Base-by-base conservation (phyloP, 1,140 invertebrate species). In the Conopomorpha cramerella region DNA sequence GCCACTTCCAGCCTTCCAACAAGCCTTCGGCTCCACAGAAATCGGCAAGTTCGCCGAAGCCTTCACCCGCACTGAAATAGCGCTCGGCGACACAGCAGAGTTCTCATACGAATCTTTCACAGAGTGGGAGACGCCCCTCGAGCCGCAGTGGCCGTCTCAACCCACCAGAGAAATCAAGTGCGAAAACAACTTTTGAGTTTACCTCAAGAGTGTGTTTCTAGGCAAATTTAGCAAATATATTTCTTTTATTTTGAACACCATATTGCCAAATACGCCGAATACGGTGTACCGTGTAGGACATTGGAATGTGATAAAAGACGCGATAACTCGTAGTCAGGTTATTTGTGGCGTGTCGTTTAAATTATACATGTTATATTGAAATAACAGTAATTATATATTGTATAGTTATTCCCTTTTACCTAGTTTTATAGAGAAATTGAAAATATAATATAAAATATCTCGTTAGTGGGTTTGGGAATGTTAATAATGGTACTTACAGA, bases 21-120 rank as follows among this genome's bases (percentile, higher is more conserved):
- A 89, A 56, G 86, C 88, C 0, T 90, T 90, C 50, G 88, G 87
- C 10, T 88, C 86, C 1, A 89, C 87, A 15, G 88, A 89, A 60
- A 89, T 89, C 35, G 88, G 87, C 15, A 82, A 84, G 36, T 90
- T 89, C 46, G 81, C 81, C 3, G 81, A 82, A 42, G 79, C 78
- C 8, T 83, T 83, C 45, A 74, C 63, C 37, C 65, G 70, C n/a
- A 53, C 66, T 3, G 70, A 71, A 39, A 44, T 58, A 6, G 54
- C 52, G 1, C 55, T 60, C 1, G 70, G 70, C n/a, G 63, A 72
- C 8, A 36, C 40, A 18, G 39, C 50, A 3, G 62, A 68, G 34
- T 70, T 64, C 43, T 28, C 54, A 23, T 71, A 56, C 41, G 70
- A 74, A n/a, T 51, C 58, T 2, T 74, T 63, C 39, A 42, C 55